Percentiles rank a stretch among this genome's conserved stretches.
These are phyloP conservation scores for Denticeps clupeoides DNA, from an alignment of 2,797 vertebrate species.

Conservation along the genomic window DNA sequence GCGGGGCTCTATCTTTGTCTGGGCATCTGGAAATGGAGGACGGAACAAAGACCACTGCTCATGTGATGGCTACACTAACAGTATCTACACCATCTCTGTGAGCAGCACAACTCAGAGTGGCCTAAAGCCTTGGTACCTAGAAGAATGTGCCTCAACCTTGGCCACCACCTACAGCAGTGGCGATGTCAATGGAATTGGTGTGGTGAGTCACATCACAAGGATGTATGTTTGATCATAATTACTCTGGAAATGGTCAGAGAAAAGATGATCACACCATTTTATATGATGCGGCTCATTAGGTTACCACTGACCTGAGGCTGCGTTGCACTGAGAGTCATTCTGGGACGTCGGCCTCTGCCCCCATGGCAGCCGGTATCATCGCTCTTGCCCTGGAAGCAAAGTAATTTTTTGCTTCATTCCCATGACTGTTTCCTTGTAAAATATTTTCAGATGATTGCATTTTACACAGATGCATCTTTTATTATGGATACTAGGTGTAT, in stretches of 20 bases:
- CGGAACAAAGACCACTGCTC: slow-evolving; percentile 83
- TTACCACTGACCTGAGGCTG: slow-evolving; percentile 70
- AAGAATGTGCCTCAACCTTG: slow-evolving; percentile 81
- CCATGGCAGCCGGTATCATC: slow-evolving; percentile 86
- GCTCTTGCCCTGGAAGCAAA: slow-evolving; percentile 92
- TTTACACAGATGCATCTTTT: too few relatives aligned
- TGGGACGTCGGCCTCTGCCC: slow-evolving; percentile 77
- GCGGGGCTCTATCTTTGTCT: slow-evolving; percentile 85
- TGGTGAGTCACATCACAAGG: slow-evolving; percentile 55
- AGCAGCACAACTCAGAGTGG: slow-evolving; percentile 72
- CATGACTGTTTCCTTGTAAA: too few relatives aligned
- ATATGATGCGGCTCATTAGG: slow-evolving; percentile 49
- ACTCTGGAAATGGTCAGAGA: too few relatives aligned
- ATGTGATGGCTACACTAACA: slow-evolving; percentile 88
- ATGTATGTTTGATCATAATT: too few relatives aligned
- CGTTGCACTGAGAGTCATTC: slow-evolving; percentile 72
- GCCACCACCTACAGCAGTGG: slow-evolving; percentile 76
- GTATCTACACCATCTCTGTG: slow-evolving; percentile 90
- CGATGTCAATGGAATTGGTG: slow-evolving; percentile 67
- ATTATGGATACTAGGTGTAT: too few relatives aligned
- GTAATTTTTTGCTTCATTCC: slow-evolving; percentile 54
- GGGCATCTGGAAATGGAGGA: slow-evolving; percentile 91
- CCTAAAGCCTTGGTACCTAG: slow-evolving; percentile 72
- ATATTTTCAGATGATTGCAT: too few relatives aligned
- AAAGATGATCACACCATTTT: too few relatives aligned